Conservation (phyloP, 1,140 invertebrate species). For the Gryon sp. region DNA sequence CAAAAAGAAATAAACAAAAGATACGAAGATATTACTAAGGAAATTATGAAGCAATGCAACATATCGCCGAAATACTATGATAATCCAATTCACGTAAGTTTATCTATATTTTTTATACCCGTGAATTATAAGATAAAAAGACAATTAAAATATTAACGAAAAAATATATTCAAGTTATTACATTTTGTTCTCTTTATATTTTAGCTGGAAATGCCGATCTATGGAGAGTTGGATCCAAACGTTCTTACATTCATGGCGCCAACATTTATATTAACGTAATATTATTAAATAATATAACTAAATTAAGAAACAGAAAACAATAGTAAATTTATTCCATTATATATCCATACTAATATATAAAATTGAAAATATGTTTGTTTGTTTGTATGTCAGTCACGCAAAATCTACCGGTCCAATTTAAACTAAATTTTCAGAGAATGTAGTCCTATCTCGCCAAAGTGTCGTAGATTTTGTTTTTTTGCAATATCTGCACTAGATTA, state of each 20-base stretch:
- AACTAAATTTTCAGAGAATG: no score
- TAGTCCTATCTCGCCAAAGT: no score
- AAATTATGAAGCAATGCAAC: conserved; percentile 82
- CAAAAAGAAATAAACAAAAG: conserved; percentile 71
- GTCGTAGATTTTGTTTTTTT: no score
- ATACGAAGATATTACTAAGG: conserved; percentile 82
- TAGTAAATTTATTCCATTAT: no score
- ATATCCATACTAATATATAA: no score
- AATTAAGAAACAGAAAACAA: no score
- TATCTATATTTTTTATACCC: not conserved
- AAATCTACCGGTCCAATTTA: no score
- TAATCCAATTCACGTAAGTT: conserved; percentile 79
- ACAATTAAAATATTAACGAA: conserved; percentile 1
- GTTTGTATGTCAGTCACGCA: no score
- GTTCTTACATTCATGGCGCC: conserved; percentile 89
- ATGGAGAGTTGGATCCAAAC: conserved; percentile 83
- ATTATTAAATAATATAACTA: no score
- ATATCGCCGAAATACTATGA: conserved; percentile 80
- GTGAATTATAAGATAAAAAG: not conserved
- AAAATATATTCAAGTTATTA: not conserved
- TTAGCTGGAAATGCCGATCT: conserved; percentile 85
- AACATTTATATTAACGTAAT: conserved; percentile 86
- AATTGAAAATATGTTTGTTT: no score
- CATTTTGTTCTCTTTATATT: conserved; percentile 49
- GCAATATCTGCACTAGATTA: no score